Evolutionary conservation across 2,113 vertebrate genomes (phyloP).

Genomic region (Oryzias curvinotus): DNA sequence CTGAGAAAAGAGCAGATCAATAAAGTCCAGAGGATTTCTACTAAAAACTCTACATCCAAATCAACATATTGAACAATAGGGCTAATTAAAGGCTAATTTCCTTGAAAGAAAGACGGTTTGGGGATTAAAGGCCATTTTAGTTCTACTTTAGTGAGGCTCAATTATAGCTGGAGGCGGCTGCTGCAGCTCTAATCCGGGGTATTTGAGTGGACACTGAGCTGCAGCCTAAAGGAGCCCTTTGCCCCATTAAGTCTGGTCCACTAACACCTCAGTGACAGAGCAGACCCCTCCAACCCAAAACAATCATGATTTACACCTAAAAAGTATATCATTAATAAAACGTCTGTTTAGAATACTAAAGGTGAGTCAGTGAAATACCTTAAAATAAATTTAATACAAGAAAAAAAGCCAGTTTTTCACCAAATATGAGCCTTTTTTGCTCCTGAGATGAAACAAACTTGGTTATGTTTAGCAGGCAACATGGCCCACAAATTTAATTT

Average conservation of each 20-base stretch:
- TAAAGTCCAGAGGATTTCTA: background rate
- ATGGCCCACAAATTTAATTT: background rate
- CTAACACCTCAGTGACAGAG: background rate
- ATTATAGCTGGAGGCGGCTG: conserved; percentile 15
- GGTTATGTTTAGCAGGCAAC: background rate
- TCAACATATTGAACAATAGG: background rate
- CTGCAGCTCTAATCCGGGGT: conserved; percentile 54
- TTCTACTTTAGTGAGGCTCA: conserved; percentile 31
- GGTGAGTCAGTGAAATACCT: no score
- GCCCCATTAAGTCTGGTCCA: conserved; percentile 51
- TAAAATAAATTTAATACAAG: no score
- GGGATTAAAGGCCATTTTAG: conserved; percentile 25
- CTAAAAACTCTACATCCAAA: background rate
- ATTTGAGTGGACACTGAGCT: conserved; percentile 53
- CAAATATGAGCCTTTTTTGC: background rate
- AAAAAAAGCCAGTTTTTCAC: no score
- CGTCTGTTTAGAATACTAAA: no score
- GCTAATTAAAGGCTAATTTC: conserved; percentile 1
- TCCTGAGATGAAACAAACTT: background rate
- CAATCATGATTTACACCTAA: background rate
- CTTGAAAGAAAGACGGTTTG: conserved; percentile 13
- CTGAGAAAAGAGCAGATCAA: background rate
- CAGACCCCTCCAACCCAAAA: background rate
- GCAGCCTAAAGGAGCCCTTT: conserved; percentile 38
- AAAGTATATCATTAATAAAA: background rate